Base-by-base conservation (phyloP, 2,113 vertebrate genomes). In the Gambusia affinis region DNA sequence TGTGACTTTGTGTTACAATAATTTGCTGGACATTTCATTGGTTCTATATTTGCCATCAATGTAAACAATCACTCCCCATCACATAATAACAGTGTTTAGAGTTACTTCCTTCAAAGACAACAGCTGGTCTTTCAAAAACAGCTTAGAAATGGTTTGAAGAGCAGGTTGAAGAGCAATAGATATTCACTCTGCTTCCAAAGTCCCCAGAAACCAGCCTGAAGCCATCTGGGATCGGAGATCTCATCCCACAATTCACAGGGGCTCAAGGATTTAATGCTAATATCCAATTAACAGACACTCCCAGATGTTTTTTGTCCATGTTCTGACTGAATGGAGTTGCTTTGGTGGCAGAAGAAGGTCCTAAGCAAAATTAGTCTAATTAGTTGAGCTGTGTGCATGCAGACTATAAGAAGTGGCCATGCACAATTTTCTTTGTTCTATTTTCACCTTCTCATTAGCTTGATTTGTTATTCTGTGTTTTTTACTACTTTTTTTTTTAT, bases 381-480 rank as follows among this genome's bases (percentile, higher is more conserved):
- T 57, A 57, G 24, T 24, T 24, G 51, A 57, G 24, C 51, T 57
- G 51, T 57, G 22, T 57, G 51, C 22, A 17, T n/a, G 51, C 22
- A 57, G 17, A 57, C 24, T n/a, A 11, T 57, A 24, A 11, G 24
- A n/a, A 24, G 22, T n/a, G 17, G 19, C 24, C 51, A 57, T 57
- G 24, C 24, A 24, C 22, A 57, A 22, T 57, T 24, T 57, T 57
- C 51, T 57, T 57, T 57, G 24, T 57, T 57, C 51, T 57, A 10
- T 57, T 57, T n/a, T 57, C 51, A 57, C 51, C 51, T 57, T 57
- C 51, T 57, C 51, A 10, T 57, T n/a, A n/a, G 51, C 51, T n/a
- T 57, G 19, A 8, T 64, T 62, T 62, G 60, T 76, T 74, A 4
- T 57, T 30, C 44, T 31, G 2, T 8, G 66, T 79, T 62, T 75